Percentiles rank a stretch among this genome's conserved stretches.
These are phyloP conservation scores for Phoxinus dragarum DNA, from an alignment of 2,797 vertebrate species.

Conservation along the genomic window DNA sequence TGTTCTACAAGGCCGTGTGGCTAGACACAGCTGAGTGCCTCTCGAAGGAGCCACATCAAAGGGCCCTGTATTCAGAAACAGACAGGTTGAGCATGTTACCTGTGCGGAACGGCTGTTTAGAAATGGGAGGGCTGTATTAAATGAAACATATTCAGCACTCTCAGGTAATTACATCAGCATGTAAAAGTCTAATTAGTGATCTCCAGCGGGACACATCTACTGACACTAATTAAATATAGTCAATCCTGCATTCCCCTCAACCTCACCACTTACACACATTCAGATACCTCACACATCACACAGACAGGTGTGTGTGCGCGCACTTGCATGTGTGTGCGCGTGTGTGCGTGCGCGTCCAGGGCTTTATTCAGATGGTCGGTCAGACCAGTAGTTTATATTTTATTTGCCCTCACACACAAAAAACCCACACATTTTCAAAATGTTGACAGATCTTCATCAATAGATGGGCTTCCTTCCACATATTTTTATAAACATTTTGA, in stretches of 20 bases:
- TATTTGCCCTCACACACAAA: neutral
- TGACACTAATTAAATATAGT: conserved; percentile 88
- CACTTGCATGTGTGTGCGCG: conserved; percentile 19
- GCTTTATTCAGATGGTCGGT: neutral
- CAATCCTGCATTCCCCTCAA: conserved; percentile 80
- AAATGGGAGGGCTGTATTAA: conserved; percentile 73
- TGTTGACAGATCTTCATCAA: neutral
- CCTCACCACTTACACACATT: conserved; percentile 56
- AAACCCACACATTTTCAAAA: neutral
- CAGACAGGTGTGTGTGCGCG: conserved; percentile 65
- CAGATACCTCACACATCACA: conserved; percentile 72
- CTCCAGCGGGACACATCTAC: conserved; percentile 88
- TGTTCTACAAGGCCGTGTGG: conserved; percentile 51
- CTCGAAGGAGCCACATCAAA: conserved; percentile 48
- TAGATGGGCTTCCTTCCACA: neutral
- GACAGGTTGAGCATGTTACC: conserved; percentile 46
- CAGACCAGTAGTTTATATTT: neutral
- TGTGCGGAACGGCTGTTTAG: conserved; percentile 55
- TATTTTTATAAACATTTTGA: neutral
- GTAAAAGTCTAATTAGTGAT: conserved; percentile 92
- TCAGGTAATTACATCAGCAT: conserved; percentile 91
- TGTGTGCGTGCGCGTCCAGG: neutral
- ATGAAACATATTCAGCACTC: conserved; percentile 78
- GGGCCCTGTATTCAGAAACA: conserved; percentile 32
- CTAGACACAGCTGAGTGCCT: conserved; percentile 48